Percentiles rank a stretch among this genome's conserved stretches.
These are phyloP conservation scores for Macrosiphum euphorbiae DNA, from an alignment of 2,888 invertebrate species.

Conservation along the genomic window DNA sequence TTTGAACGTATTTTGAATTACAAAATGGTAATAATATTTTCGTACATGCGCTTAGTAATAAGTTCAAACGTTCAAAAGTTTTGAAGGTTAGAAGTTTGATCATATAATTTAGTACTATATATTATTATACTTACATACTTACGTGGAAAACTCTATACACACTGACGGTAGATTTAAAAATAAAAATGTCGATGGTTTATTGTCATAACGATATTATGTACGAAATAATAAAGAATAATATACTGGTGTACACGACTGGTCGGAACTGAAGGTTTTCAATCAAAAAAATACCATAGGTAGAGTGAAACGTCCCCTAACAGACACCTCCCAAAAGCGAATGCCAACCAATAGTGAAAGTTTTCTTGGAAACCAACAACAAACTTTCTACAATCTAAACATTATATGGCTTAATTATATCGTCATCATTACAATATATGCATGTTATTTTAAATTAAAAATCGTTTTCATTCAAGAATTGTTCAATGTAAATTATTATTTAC, in stretches of 20 bases:
- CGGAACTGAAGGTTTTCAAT: background rate
- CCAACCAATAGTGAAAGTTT: too few species aligned
- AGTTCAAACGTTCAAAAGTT: background rate
- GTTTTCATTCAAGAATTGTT: background rate
- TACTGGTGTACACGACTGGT: background rate
- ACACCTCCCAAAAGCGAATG: too few species aligned
- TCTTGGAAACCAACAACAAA: too few species aligned
- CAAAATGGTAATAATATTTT: background rate
- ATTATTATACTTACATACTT: background rate
- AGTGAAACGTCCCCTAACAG: too few species aligned
- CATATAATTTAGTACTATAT: background rate
- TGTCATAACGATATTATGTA: background rate
- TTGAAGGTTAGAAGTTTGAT: constrained; percentile 3
- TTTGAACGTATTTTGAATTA: constrained; percentile 12
- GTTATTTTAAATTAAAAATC: background rate
- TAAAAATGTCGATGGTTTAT: background rate
- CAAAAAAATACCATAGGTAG: background rate
- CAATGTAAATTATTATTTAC: background rate
- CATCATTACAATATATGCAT: background rate
- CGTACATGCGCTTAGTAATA: background rate
- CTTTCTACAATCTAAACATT: too few species aligned
- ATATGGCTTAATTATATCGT: background rate
- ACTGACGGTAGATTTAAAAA: background rate
- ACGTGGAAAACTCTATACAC: background rate
- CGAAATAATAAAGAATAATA: background rate